Evolutionary conservation across 2,888 invertebrate species (phyloP), one percentile per base, ranked within the genome.

Genomic region (Rhagium mordax): DNA sequence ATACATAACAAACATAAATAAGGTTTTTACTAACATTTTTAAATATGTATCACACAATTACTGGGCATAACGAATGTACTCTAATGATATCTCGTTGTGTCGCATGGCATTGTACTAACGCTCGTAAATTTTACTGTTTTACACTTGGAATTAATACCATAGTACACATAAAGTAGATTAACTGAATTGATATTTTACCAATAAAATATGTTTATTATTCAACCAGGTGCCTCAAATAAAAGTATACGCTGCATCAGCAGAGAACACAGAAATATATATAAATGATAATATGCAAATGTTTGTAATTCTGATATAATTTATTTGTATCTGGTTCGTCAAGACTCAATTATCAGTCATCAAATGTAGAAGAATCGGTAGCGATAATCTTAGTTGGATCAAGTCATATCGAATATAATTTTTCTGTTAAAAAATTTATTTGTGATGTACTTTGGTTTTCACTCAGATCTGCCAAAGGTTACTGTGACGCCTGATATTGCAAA

Each of bases 61-160:
- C 59, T 29, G 16, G 18, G 59, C 18, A 59, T 59, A 33, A 59
- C 33, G 59, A 59, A 59, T 18, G 59, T 15, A 8, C 59, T 59
- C 59, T 59, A 59, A 59, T 59, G 59, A 59, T 59, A 59, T 59
- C 59, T 59, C 59, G 29, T 29, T 10, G 59, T 59, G 18, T 33
- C 27, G 33, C 16, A 33, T 15, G 33, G 59, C 59, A 59, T 59
- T 59, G 59, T 59, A n/a, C 29, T 15, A 24, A 1, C 18, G 59
- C 33, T 59, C 59, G 59, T 59, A 59, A 59, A 59, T 59, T 59
- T 59, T 27, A 59, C 29, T 33, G 59, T 29, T 59, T 59, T 59
- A 18, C 29, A 59, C 18, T 29, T 59, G 10, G 27, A 29, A 59
- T 59, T 33, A 59, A 59, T 18, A 33, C 33, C 59, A 15, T 33